Evolutionary conservation across 2,888 invertebrate species (phyloP), one percentile per base, ranked within the genome.

Genomic region (Rhagophthalmus giganteus): DNA sequence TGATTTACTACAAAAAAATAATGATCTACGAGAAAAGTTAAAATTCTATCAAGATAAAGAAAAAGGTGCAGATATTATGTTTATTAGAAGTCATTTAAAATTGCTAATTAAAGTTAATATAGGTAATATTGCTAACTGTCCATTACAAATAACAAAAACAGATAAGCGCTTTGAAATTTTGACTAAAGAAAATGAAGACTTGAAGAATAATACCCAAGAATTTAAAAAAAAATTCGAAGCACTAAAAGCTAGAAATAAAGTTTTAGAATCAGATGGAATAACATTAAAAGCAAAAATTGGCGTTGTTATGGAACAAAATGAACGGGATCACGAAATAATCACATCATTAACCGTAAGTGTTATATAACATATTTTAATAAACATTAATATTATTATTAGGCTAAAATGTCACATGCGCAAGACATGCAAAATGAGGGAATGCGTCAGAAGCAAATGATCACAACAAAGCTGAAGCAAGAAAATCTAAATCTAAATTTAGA

Each of bases 151-250:
- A 30, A 32, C 49, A 45, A 61, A 59, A 48, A 35, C 12, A 10
- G 65, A 67, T 28, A 60, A 60, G 33, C 58, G 62, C 53, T 71
- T 81, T 1, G 85, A 87, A 5, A 75, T 74, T 37, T 74, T 84
- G 1, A 78, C 80, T 58, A 82, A 81, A 62, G 83, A 87, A 38
- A 76, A 85, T 5, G 72, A 76, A 1, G 64, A 66, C 0, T 63
- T 84, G 0, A 83, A 81, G 65, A 67, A 72, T 1, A 80, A 81
- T 16, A 74, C 83, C 50, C 81, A 81, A 13, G 82, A 82, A 0
- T 68, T 81, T 3, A 85, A 81, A 59, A 82, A 76, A 51, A 88
- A 85, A 67, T 67, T 83, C 1, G 83, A 86, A n/a, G 84, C 82
- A 0, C 74, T 82, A 0, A 84, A 80, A 67, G 85, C 87, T 16